These are phyloP conservation scores for Pantherophis vulpinus DNA, from an alignment of 2,797 vertebrate species.

Conservation along the genomic window DNA sequence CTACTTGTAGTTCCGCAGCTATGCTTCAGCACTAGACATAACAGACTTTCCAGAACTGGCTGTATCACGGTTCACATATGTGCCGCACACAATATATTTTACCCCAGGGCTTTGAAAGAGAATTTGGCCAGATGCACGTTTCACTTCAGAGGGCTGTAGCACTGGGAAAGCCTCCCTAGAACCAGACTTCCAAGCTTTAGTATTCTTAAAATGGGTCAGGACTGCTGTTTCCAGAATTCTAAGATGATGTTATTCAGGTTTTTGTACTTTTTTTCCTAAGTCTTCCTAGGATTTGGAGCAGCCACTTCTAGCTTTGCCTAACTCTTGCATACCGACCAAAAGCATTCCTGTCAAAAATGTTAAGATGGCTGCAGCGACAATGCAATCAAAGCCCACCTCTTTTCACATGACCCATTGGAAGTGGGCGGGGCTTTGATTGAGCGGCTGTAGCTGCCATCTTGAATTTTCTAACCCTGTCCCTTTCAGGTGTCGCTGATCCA, in stretches of 20 bases:
- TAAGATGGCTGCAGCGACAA: neutral
- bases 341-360: neutral
- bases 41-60: too few species aligned
- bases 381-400: neutral
- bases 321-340: neutral
- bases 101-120: too few species aligned
- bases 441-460: neutral
- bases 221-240: neutral
- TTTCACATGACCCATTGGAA: neutral
- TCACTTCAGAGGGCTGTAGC: neutral
- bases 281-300: neutral
- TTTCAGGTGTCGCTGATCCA: neutral
- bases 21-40: too few species aligned
- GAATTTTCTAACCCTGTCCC: neutral
- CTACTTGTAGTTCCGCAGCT: too few species aligned
- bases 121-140: neutral
- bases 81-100: too few species aligned
- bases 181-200: neutral
- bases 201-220: too few species aligned
- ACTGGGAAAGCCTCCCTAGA: neutral
- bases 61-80: too few species aligned
- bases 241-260: neutral
- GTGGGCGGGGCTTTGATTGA: neutral
- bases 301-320: neutral
- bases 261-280: too few species aligned